phyloP scores from a whole-genome alignment of 2,797 vertebrate species.

The Poeciliopsis paucimaculata region DNA sequence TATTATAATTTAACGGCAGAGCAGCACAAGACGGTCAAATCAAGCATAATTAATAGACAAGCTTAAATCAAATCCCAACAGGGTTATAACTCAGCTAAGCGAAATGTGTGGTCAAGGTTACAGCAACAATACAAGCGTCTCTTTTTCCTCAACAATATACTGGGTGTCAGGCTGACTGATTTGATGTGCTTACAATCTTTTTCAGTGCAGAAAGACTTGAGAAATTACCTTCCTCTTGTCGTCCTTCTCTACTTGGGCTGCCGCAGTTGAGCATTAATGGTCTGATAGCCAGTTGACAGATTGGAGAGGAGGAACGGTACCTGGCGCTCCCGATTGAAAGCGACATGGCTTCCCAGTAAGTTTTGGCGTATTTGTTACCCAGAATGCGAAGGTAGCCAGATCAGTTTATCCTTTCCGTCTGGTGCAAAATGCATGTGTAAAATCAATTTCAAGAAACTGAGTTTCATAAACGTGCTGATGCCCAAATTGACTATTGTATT shows the following conservation, averaged over 20 bases:
- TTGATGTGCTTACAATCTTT: conserved; percentile 41
- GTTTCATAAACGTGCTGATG: conserved; percentile 30
- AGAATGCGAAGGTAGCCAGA: conserved; percentile 19
- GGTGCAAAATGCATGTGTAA: conserved; percentile 33
- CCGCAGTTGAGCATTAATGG: conserved; percentile 22
- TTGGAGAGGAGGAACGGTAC: conserved; percentile 29
- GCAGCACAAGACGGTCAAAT: background rate
- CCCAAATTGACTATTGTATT: conserved; percentile 39
- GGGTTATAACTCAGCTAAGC: conserved; percentile 29
- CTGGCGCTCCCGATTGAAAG: conserved; percentile 41
- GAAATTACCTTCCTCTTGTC: conserved; percentile 39
- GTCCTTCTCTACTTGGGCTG: conserved; percentile 18
- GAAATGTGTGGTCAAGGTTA: conserved; percentile 57
- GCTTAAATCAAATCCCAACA: background rate
- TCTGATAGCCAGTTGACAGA: conserved; percentile 40
- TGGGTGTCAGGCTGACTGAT: conserved; percentile 54
- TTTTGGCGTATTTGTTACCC: conserved; percentile 23
- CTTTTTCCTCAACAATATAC: conserved; percentile 26
- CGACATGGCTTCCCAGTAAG: conserved; percentile 30
- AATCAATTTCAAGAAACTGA: conserved; percentile 30
- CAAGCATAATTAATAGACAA: background rate
- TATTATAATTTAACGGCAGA: background rate
- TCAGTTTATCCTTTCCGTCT: conserved; percentile 17
- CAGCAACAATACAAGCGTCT: conserved; percentile 14
- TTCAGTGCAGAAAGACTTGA: conserved; percentile 35